Evolutionary conservation across 2,113 vertebrate genomes (phyloP).

Genomic region (Falcunculus frontatus): DNA sequence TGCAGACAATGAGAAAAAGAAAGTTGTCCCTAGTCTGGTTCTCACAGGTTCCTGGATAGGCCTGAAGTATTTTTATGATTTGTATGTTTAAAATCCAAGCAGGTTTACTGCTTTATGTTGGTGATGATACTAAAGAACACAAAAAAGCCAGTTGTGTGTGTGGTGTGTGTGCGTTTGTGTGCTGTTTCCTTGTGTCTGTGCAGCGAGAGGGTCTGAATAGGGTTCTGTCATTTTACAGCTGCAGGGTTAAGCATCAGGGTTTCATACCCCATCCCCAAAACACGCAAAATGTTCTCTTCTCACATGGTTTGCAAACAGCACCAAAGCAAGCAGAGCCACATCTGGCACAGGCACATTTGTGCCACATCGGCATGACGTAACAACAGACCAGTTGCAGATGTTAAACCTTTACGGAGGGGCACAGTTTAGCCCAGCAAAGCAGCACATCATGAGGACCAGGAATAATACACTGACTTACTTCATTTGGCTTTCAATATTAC

Average conservation of each 20-base stretch:
- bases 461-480: not conserved
- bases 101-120: not conserved
- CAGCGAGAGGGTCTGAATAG: not conserved
- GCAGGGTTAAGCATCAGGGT: not conserved
- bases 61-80: not conserved
- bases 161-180: too few species aligned
- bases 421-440: not conserved
- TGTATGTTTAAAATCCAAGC: not conserved
- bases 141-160: not conserved
- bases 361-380: fast-evolving
- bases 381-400: not conserved
- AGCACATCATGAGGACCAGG: fast-evolving
- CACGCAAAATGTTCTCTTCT: not conserved
- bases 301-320: not conserved
- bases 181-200: not conserved
- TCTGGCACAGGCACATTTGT: too few species aligned
- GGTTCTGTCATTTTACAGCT: not conserved
- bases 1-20: not conserved
- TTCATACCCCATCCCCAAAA: not conserved
- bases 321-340: not conserved
- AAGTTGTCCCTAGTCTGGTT: not conserved
- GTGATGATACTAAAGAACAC: not conserved
- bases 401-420: fast-evolving
- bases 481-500: not conserved
- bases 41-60: not conserved